A percentile compares a stretch with the other conserved stretches of the same genome.
phyloP scores from a whole-genome alignment of 2,888 invertebrate species.

The Ochropleura plecta region DNA sequence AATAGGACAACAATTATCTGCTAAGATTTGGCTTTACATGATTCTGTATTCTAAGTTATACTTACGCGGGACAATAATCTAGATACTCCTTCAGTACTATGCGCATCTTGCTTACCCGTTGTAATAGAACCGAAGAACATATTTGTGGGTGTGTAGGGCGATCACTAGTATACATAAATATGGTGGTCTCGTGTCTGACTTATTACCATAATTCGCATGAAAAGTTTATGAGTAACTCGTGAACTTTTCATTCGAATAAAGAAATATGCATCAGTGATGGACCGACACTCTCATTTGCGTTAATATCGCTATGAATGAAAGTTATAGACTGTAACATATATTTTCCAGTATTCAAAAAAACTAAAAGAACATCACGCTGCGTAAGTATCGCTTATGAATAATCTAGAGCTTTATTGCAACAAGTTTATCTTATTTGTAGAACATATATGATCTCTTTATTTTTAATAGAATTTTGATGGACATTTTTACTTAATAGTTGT shows the following conservation, averaged over 20 bases:
- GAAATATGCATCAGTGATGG: slow-evolving; percentile 16
- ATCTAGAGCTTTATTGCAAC: slow-evolving; percentile 87
- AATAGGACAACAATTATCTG: slow-evolving; percentile 65
- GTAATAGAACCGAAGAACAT: slow-evolving; percentile 1
- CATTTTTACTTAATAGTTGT: slow-evolving; percentile 90
- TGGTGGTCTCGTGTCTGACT: slow-evolving; percentile 33
- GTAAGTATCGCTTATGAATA: slow-evolving; percentile 81
- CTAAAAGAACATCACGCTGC: slow-evolving; percentile 75
- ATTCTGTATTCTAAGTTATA: slow-evolving; percentile 72
- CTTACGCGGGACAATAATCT: slow-evolving; percentile 66
- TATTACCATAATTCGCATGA: background rate
- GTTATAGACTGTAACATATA: slow-evolving; percentile 40
- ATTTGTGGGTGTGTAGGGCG: background rate
- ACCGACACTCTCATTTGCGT: background rate
- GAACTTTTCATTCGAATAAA: slow-evolving; percentile 1
- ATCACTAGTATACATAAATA: background rate
- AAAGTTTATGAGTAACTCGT: background rate
- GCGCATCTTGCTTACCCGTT: slow-evolving; percentile 9
- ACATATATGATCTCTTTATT: slow-evolving; percentile 89
- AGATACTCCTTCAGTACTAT: background rate
- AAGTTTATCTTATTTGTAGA: slow-evolving; percentile 87
- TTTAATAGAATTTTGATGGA: slow-evolving; percentile 89
- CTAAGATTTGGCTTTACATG: slow-evolving; percentile 75
- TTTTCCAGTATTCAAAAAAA: slow-evolving; percentile 77
- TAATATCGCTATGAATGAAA: slow-evolving; percentile 8